phyloP scores from a whole-genome alignment of 2,888 invertebrate species.

The Microdon myrmicae region DNA sequence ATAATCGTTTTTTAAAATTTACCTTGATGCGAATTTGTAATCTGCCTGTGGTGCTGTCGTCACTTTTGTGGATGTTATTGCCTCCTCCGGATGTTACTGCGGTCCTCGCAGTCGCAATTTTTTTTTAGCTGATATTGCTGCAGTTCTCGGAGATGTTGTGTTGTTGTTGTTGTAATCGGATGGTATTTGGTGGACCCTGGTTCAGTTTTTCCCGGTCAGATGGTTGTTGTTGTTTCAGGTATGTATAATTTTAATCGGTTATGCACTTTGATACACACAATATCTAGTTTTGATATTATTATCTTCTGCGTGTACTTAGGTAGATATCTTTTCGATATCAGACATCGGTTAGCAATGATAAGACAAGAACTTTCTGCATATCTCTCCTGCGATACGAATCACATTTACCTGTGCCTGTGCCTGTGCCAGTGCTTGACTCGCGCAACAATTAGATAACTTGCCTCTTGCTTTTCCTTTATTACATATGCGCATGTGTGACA shows the following conservation, averaged over 20 bases:
- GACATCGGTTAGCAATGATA: slow-evolving; percentile 54
- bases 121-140: too few relatives aligned
- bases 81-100: slow-evolving; percentile 15
- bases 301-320: slow-evolving; percentile 52
- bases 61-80: neutral
- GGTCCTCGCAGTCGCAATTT: slow-evolving; percentile 10
- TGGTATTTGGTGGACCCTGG: slow-evolving; percentile 45
- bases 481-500: too few relatives aligned
- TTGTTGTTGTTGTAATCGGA: slow-evolving; percentile 12
- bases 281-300: slow-evolving; percentile 53
- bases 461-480: too few relatives aligned
- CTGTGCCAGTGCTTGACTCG: too few relatives aligned
- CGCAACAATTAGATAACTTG: too few relatives aligned
- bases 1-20: slow-evolving; percentile 24
- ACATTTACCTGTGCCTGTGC: too few relatives aligned
- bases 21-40: slow-evolving; percentile 34
- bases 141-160: too few relatives aligned
- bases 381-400: slow-evolving; percentile 43
- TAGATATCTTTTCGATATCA: slow-evolving; percentile 56
- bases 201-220: slow-evolving; percentile 1
- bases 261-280: slow-evolving; percentile 53
- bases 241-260: slow-evolving; percentile 47
- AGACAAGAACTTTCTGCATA: slow-evolving; percentile 50
- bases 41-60: slow-evolving; percentile 8
- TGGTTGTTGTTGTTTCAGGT: neutral